Evolutionary conservation across 2,888 invertebrate genomes (phyloP).

Genomic region (Operophtera brumata): DNA sequence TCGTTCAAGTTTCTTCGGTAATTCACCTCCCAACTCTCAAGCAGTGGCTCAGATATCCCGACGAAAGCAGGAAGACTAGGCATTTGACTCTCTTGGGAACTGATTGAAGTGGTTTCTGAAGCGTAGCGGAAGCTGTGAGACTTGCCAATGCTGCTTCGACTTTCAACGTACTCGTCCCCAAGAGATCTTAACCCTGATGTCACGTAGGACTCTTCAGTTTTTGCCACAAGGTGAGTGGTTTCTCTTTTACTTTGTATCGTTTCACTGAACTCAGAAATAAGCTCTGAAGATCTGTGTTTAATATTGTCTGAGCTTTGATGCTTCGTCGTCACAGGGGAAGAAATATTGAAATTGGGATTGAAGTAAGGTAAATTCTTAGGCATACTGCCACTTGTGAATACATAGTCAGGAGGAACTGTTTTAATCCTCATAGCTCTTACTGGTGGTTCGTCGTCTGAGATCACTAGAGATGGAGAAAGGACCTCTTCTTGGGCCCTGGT

Average conservation of each 20-base stretch:
- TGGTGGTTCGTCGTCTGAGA: slow-evolving; percentile 63
- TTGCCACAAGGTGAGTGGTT: slow-evolving; percentile 49
- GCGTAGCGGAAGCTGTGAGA: slow-evolving; percentile 86
- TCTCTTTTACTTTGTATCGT: slow-evolving; percentile 60
- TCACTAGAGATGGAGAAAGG: slow-evolving; percentile 52
- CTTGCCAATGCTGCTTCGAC: slow-evolving; percentile 83
- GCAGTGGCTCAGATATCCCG: slow-evolving; percentile 73
- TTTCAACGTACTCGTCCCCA: slow-evolving; percentile 70
- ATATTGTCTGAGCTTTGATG: slow-evolving; percentile 72
- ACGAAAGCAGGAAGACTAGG: slow-evolving; percentile 77
- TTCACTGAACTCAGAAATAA: slow-evolving; percentile 61
- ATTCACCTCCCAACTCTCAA: slow-evolving; percentile 78
- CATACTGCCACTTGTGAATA: slow-evolving; percentile 70
- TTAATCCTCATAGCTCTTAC: slow-evolving; percentile 63
- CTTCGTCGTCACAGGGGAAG: slow-evolving; percentile 64
- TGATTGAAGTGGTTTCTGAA: slow-evolving; percentile 73
- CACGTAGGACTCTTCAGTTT: slow-evolving; percentile 64
- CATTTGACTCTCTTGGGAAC: slow-evolving; percentile 75
- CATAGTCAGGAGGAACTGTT: slow-evolving; percentile 58
- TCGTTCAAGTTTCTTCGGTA: slow-evolving; percentile 71
- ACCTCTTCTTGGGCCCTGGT: slow-evolving; percentile 55
- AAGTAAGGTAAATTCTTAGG: slow-evolving; percentile 71
- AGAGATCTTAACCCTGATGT: slow-evolving; percentile 64
- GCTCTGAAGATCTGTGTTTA: slow-evolving; percentile 66
- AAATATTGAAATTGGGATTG: slow-evolving; percentile 64